Conservation (phyloP, 2,113 vertebrate species). For the Fulica atra region DNA sequence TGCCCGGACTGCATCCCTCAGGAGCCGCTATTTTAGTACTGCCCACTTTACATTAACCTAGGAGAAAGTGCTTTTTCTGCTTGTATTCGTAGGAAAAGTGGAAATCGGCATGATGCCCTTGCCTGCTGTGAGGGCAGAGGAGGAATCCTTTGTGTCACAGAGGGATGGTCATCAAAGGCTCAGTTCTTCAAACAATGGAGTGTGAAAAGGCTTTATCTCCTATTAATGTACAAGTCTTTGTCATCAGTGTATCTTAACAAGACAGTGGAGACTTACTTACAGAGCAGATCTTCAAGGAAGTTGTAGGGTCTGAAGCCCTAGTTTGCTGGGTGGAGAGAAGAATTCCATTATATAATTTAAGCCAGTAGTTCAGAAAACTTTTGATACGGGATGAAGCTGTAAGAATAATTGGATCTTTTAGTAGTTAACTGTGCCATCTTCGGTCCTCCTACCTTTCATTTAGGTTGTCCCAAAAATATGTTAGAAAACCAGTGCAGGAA, state of each 20-base stretch:
- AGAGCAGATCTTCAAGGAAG: not conserved
- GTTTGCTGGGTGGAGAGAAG: not conserved
- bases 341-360: not conserved
- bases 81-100: not conserved
- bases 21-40: not conserved
- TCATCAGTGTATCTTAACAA: not conserved
- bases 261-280: not conserved
- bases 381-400: not conserved
- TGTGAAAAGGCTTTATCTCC: not conserved
- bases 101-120: not conserved
- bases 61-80: not conserved
- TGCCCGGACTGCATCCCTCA: not conserved
- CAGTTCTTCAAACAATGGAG: not conserved
- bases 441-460: not conserved
- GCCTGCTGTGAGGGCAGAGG: slow-evolving; percentile 44
- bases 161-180: slow-evolving; percentile 46
- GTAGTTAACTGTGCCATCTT: not conserved
- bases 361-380: not conserved
- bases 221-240: not conserved
- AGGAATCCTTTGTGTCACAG: not conserved
- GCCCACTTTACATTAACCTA: not conserved
- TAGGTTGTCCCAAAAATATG: not conserved
- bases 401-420: not conserved
- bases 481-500: not conserved
- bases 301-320: not conserved